Percentiles rank a stretch among this genome's conserved stretches.
Evolutionary conservation across 2,113 vertebrate genomes (phyloP).

Genomic region (Peromyscus californicus): DNA sequence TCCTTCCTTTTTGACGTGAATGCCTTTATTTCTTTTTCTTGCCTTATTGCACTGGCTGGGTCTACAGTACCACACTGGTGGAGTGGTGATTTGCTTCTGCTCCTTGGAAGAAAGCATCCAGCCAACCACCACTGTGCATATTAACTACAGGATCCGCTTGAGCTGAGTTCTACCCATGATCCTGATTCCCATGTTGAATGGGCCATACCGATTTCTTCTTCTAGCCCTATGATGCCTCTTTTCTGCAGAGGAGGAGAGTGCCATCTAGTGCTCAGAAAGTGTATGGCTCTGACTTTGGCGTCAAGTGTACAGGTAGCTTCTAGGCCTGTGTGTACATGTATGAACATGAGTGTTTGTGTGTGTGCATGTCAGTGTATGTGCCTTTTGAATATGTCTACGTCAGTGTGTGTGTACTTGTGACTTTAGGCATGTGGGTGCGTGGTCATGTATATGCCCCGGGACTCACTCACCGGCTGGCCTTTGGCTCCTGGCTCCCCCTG

Average conservation of each 20-base stretch:
- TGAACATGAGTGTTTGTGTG: neutral
- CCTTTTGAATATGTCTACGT: neutral
- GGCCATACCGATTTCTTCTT: neutral
- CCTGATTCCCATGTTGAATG: neutral
- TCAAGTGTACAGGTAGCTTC: neutral
- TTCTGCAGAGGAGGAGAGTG: neutral
- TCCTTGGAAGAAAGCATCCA: neutral
- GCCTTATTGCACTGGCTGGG: neutral
- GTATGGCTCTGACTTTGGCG: neutral
- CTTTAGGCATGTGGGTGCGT: rapidly evolving
- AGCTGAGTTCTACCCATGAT: neutral
- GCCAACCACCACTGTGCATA: neutral
- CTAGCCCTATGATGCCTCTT: neutral
- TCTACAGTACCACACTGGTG: rapidly evolving
- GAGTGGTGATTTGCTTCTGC: neutral
- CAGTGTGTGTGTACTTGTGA: neutral
- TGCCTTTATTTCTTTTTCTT: neutral
- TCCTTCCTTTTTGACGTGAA: neutral
- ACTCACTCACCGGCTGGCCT: constrained; percentile 94
- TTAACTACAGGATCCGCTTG: neutral
- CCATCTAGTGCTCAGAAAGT: neutral
- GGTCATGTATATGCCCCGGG: neutral
- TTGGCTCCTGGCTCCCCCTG: constrained; percentile 93
- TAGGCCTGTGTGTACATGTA: neutral
- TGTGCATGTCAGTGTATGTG: neutral